A percentile compares a stretch with the other conserved stretches of the same genome.
Evolutionary conservation across 2,888 invertebrate genomes (phyloP).

Genomic region (Balanococcus diminutus): DNA sequence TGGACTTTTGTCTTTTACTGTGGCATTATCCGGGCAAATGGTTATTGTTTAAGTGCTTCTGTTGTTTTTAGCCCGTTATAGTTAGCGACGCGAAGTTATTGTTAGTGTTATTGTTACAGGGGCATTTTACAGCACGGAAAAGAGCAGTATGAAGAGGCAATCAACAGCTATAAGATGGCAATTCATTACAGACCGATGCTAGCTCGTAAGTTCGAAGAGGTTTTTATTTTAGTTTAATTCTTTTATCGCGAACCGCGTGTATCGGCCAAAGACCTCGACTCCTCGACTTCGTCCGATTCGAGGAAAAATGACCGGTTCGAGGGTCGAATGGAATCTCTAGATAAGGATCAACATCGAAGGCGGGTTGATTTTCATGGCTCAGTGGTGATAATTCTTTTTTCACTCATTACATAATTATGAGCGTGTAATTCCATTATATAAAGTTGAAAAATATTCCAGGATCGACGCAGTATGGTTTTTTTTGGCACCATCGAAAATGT

Average conservation of each 20-base stretch:
- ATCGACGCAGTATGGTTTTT: no score
- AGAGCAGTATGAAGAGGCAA: conserved; percentile 83
- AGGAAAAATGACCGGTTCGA: no score
- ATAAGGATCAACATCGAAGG: no score
- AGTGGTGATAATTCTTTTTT: no score
- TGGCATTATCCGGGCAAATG: conserved; percentile 31
- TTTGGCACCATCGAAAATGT: no score
- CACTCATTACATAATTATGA: no score
- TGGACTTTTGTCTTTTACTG: conserved; percentile 45
- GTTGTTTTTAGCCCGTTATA: conserved; percentile 13
- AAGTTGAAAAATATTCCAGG: no score
- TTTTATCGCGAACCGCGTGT: background rate
- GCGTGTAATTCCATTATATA: no score
- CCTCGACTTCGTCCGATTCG: no score
- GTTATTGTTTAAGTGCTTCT: conserved; percentile 44
- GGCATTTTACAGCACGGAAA: conserved; percentile 90
- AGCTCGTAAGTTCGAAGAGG: conserved; percentile 74
- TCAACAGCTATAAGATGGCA: conserved; percentile 88
- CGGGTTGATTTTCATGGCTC: no score
- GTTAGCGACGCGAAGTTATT: conserved; percentile 42
- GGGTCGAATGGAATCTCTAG: no score
- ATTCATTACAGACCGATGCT: conserved; percentile 91
- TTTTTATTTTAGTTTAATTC: conserved; percentile 35
- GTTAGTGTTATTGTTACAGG: conserved; percentile 69
- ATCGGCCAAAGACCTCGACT: background rate